phyloP scores from a whole-genome alignment of 2,888 invertebrate species.

The Sarcophaga variegata region DNA sequence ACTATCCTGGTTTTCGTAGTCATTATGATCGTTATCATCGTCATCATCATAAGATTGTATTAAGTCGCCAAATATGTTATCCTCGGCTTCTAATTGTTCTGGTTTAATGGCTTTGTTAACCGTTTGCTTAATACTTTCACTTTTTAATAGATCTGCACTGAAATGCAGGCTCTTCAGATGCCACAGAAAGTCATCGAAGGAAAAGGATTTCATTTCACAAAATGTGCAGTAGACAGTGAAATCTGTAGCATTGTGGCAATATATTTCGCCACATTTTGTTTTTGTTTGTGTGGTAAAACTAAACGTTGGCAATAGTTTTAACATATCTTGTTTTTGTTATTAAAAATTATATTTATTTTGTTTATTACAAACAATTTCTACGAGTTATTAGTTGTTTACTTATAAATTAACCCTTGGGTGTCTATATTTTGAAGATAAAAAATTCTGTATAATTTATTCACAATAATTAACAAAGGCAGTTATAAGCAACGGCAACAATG shows the following conservation, averaged over 20 bases:
- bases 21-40: conserved; percentile 11
- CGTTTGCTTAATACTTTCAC: background rate
- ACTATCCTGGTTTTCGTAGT: conserved; percentile 19
- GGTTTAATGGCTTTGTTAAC: background rate
- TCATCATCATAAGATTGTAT: conserved; percentile 33
- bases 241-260: conserved; percentile 76
- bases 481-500: background rate
- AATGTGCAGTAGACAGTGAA: conserved; percentile 77
- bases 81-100: conserved; percentile 21
- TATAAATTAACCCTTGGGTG: conserved; percentile 55
- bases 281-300: conserved; percentile 68
- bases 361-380: background rate
- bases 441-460: conserved; percentile 27
- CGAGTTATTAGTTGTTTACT: conserved; percentile 36
- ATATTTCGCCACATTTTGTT: conserved; percentile 78
- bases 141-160: conserved; percentile 52
- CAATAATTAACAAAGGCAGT: conserved; percentile 13
- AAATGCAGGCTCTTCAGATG: conserved; percentile 77
- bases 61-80: conserved; percentile 48
- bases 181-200: conserved; percentile 76
- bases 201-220: conserved; percentile 77
- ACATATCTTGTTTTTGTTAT: conserved; percentile 41
- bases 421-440: conserved; percentile 1
- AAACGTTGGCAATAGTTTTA: conserved; percentile 54
- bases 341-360: background rate